These are phyloP conservation scores for Drosophila ironensis DNA, from an alignment of 1,140 invertebrate species.

Conservation along the genomic window DNA sequence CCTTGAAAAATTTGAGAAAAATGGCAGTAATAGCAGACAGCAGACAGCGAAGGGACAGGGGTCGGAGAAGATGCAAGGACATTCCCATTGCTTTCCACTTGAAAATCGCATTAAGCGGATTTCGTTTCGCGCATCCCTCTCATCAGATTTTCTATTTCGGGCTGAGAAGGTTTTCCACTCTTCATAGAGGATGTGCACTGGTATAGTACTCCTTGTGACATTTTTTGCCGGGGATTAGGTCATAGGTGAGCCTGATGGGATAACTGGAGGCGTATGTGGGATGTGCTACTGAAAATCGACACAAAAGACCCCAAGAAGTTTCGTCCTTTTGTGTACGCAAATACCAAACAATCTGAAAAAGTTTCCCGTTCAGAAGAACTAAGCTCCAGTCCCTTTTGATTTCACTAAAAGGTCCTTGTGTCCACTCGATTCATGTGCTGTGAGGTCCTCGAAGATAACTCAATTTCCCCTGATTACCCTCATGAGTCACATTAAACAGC, in stretches of 20 bases:
- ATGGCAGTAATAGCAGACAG: neutral
- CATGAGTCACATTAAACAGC: constrained; percentile 55
- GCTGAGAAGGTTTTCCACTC: neutral
- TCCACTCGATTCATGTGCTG: constrained; percentile 40
- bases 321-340: neutral
- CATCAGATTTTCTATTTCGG: constrained; percentile 22
- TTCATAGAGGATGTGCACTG: constrained; percentile 10
- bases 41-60: neutral
- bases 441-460: constrained; percentile 66
- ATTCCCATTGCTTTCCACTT: constrained; percentile 63
- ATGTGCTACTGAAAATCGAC: constrained; percentile 10
- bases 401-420: constrained; percentile 23
- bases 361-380: constrained; percentile 30
- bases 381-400: constrained; percentile 34
- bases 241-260: constrained; percentile 41
- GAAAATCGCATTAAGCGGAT: constrained; percentile 74
- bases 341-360: constrained; percentile 14
- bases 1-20: constrained; percentile 57
- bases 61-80: constrained; percentile 29
- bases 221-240: constrained; percentile 55
- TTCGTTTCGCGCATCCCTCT: constrained; percentile 51
- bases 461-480: constrained; percentile 74
- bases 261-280: constrained; percentile 34
- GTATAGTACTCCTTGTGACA: constrained; percentile 25
- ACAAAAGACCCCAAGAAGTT: neutral